Evolutionary conservation across 1,140 invertebrate species (phyloP).

Genomic region (Planococcus citri): DNA sequence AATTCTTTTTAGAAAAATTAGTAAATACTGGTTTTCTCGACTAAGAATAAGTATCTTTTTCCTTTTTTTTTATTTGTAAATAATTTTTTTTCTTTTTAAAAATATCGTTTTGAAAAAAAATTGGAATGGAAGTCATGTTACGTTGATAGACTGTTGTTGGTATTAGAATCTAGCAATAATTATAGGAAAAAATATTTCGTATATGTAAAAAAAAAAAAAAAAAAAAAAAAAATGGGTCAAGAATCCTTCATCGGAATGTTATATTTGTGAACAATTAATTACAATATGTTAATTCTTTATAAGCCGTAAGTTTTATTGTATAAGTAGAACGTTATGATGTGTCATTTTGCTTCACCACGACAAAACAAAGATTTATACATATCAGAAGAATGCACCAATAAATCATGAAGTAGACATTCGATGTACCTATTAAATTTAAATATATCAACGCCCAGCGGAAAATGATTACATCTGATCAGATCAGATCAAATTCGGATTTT

Average conservation of each 20-base stretch:
- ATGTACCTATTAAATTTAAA: background rate
- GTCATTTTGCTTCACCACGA: background rate
- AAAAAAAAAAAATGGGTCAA: background rate
- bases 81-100: background rate
- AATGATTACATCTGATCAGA: no score
- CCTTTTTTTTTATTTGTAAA: slow-evolving; percentile 22
- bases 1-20: slow-evolving; percentile 92
- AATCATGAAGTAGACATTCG: background rate
- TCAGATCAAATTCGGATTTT: no score
- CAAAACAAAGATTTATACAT: background rate
- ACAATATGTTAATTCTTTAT: background rate
- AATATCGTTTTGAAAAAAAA: slow-evolving; percentile 13
- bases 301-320: background rate
- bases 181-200: background rate
- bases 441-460: no score
- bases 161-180: background rate
- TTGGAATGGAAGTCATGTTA: background rate
- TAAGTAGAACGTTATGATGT: background rate
- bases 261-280: background rate
- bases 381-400: background rate
- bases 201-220: background rate
- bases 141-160: background rate
- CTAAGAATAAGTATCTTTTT: slow-evolving; percentile 36
- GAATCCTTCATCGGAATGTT: background rate
- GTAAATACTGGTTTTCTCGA: slow-evolving; percentile 93